These are phyloP conservation scores for Lindbergichthys nudifrons DNA, from an alignment of 2,797 vertebrate species.

Conservation along the genomic window DNA sequence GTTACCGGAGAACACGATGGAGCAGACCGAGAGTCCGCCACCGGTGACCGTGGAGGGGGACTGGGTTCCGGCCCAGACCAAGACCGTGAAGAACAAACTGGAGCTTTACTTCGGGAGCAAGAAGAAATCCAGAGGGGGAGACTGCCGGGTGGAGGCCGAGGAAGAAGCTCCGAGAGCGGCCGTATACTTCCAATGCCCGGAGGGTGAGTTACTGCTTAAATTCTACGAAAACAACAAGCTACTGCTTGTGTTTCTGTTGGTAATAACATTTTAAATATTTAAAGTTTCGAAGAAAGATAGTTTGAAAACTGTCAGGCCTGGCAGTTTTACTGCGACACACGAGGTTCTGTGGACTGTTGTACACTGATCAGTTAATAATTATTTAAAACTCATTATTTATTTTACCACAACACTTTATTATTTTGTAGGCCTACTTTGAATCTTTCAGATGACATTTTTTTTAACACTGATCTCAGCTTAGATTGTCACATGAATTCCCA, in stretches of 20 bases:
- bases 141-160: slow-evolving; percentile 72
- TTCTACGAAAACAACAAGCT: too few species aligned
- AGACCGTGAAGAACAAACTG: slow-evolving; percentile 71
- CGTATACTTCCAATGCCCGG: slow-evolving; percentile 64
- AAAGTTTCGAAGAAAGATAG: neutral
- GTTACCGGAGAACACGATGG: slow-evolving; percentile 17
- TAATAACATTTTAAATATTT: neutral
- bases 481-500: slow-evolving; percentile 15
- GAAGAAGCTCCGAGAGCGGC: slow-evolving; percentile 38
- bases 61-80: slow-evolving; percentile 53
- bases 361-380: too few species aligned
- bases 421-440: too few species aligned
- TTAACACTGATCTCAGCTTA: neutral
- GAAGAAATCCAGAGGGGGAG: slow-evolving; percentile 78
- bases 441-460: neutral
- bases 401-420: too few species aligned
- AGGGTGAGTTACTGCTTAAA: slow-evolving; percentile 55
- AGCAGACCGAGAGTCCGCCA: neutral
- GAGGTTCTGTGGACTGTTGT: too few species aligned
- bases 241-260: neutral
- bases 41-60: slow-evolving; percentile 70
- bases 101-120: slow-evolving; percentile 80
- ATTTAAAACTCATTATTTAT: too few species aligned
- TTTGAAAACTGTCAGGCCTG: neutral
- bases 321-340: neutral